Conservation (phyloP, 1,140 invertebrate genomes). For the Calephelis nemesis region DNA sequence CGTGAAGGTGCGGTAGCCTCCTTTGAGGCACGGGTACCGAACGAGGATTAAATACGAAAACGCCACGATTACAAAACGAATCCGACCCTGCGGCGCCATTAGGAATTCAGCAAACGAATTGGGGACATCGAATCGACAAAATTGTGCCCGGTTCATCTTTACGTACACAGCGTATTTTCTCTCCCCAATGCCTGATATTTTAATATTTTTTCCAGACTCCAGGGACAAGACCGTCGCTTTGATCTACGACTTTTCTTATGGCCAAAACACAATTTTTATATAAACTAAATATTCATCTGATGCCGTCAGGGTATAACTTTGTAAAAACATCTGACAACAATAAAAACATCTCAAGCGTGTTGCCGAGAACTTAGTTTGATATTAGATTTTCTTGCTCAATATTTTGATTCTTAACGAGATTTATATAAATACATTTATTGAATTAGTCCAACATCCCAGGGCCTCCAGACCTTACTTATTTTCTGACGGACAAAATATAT, state of each 20-base stretch:
- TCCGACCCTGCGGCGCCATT: slow-evolving; percentile 60
- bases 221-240: slow-evolving; percentile 2
- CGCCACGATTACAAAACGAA: slow-evolving; percentile 50
- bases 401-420: no score
- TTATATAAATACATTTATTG: no score
- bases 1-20: slow-evolving; percentile 4
- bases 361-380: no score
- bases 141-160: slow-evolving; percentile 72
- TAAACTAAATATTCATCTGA: slow-evolving; percentile 1
- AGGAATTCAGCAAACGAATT: slow-evolving; percentile 74
- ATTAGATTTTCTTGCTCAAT: no score
- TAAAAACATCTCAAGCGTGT: slow-evolving; percentile 19
- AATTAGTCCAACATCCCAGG: no score
- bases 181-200: slow-evolving; percentile 38
- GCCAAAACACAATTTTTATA: slow-evolving; percentile 7
- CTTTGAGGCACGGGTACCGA: slow-evolving; percentile 14
- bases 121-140: slow-evolving; percentile 73
- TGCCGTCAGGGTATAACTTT: slow-evolving; percentile 49
- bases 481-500: no score
- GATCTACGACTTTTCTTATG: slow-evolving; percentile 11
- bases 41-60: slow-evolving; percentile 70
- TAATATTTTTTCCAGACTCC: slow-evolving; percentile 1
- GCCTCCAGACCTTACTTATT: no score
- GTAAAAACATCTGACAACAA: slow-evolving; percentile 59
- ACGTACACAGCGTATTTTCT: slow-evolving; percentile 65